These are phyloP conservation scores for Ptychoptera contaminata DNA, from an alignment of 2,888 invertebrate species.

Conservation along the genomic window DNA sequence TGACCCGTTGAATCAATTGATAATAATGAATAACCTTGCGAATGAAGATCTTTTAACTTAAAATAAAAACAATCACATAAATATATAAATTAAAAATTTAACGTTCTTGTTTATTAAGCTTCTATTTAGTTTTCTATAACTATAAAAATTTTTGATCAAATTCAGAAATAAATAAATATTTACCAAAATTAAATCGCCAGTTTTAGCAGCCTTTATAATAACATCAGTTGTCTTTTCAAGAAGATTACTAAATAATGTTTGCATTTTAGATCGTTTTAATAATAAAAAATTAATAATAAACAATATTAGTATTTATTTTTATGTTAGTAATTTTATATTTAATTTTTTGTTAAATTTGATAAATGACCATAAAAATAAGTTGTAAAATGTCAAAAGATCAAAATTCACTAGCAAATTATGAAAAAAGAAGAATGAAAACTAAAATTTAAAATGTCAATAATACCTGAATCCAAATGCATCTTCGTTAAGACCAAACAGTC, in stretches of 20 bases:
- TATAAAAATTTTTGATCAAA: conserved; percentile 5
- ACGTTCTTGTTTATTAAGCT: not conserved
- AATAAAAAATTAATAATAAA: not conserved
- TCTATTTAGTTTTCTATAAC: not conserved
- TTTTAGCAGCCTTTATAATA: conserved; percentile 68
- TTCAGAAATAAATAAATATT: conserved; percentile 15
- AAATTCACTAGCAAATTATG: conserved; percentile 18
- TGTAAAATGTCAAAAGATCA: conserved; percentile 2
- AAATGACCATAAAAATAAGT: not conserved
- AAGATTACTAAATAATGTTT: conserved; percentile 43
- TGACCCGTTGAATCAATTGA: conserved; percentile 73
- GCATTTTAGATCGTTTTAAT: no score
- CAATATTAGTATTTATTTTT: not conserved
- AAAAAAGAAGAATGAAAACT: not conserved
- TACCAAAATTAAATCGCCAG: conserved; percentile 65
- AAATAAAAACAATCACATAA: conserved; percentile 10
- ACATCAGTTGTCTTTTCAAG: conserved; percentile 70
- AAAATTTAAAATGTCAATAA: conserved; percentile 16
- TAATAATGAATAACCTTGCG: conserved; percentile 66
- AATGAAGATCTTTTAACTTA: conserved; percentile 69
- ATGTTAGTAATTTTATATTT: conserved; percentile 1
- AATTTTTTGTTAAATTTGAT: not conserved
- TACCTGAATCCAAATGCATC: conserved; percentile 61
- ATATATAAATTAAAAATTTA: conserved; percentile 5
- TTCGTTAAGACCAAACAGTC: conserved; percentile 65